These are phyloP conservation scores for Diabrotica undecimpunctata DNA, from an alignment of 1,140 invertebrate species.

Conservation along the genomic window DNA sequence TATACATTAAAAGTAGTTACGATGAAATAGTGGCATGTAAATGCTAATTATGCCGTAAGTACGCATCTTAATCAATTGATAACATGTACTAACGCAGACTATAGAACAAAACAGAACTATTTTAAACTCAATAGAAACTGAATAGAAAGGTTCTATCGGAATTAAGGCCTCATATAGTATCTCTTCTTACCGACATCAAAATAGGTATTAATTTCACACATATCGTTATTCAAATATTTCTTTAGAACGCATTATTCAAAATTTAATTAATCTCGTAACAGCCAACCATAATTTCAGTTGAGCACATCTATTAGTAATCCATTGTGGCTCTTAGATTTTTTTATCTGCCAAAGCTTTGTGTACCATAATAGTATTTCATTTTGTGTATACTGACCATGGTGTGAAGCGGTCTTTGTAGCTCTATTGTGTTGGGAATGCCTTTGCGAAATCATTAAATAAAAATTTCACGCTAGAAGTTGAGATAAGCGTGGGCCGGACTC, in stretches of 20 bases:
- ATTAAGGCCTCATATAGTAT: no score
- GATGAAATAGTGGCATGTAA: no score
- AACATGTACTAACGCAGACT: no score
- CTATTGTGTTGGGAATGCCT: slow-evolving; percentile 8
- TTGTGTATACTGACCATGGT: slow-evolving; percentile 15
- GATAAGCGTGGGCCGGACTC: slow-evolving; percentile 15
- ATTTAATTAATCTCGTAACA: slow-evolving; percentile 9
- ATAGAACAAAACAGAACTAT: no score
- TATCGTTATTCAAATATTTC: not conserved
- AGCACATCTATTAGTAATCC: slow-evolving; percentile 15
- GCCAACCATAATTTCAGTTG: slow-evolving; percentile 10
- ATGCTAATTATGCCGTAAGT: no score
- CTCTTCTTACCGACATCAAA: not conserved
- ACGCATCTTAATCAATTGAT: no score
- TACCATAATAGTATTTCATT: slow-evolving; percentile 14
- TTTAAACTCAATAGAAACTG: no score
- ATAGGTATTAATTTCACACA: slow-evolving; percentile 1
- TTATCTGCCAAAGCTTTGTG: slow-evolving; percentile 11
- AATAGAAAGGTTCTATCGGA: no score
- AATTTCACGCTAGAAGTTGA: slow-evolving; percentile 16
- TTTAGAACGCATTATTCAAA: slow-evolving; percentile 8
- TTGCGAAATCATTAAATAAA: slow-evolving; percentile 21
- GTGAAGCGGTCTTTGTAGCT: slow-evolving; percentile 9
- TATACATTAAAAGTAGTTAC: no score
- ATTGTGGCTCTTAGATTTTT: slow-evolving; percentile 10